Conservation (phyloP, 2,888 invertebrate genomes). For the Drymonia ruficornis region DNA sequence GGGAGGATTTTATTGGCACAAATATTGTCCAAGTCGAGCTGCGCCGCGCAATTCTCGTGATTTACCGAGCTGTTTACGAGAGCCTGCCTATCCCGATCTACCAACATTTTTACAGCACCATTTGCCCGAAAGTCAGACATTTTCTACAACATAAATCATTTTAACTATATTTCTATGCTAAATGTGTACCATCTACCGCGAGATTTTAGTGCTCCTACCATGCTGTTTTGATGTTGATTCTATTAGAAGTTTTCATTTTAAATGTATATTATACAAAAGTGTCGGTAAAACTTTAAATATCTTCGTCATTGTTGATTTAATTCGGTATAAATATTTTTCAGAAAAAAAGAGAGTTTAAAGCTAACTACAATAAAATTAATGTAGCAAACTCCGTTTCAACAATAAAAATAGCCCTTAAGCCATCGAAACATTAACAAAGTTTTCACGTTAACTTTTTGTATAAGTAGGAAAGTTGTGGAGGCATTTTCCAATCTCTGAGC, state of each 20-base stretch:
- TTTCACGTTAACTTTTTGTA: slow-evolving; percentile 74
- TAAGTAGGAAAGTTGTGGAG: slow-evolving; percentile 74
- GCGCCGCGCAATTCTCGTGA: slow-evolving; percentile 74
- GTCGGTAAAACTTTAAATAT: slow-evolving; percentile 9
- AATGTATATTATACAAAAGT: neutral
- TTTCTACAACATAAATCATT: slow-evolving; percentile 70
- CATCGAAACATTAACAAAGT: slow-evolving; percentile 63
- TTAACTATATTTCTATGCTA: slow-evolving; percentile 67
- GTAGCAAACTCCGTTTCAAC: slow-evolving; percentile 43
- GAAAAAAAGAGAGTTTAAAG: slow-evolving; percentile 26
- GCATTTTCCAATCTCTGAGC: slow-evolving; percentile 74
- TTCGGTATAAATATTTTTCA: neutral
- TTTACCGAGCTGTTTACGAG: slow-evolving; percentile 82
- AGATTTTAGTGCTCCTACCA: slow-evolving; percentile 33
- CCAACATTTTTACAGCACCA: slow-evolving; percentile 73
- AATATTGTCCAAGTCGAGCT: slow-evolving; percentile 80
- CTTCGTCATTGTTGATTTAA: neutral
- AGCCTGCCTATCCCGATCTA: slow-evolving; percentile 67
- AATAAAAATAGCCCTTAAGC: slow-evolving; percentile 67
- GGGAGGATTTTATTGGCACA: slow-evolving; percentile 81
- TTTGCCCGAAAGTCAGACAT: slow-evolving; percentile 67
- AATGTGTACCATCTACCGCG: slow-evolving; percentile 42
- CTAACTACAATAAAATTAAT: slow-evolving; percentile 33
- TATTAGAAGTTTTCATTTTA: neutral
- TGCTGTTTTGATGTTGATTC: slow-evolving; percentile 32